phyloP scores from a whole-genome alignment of 2,888 invertebrate genomes.

The Drosophila pseudotakahashii region DNA sequence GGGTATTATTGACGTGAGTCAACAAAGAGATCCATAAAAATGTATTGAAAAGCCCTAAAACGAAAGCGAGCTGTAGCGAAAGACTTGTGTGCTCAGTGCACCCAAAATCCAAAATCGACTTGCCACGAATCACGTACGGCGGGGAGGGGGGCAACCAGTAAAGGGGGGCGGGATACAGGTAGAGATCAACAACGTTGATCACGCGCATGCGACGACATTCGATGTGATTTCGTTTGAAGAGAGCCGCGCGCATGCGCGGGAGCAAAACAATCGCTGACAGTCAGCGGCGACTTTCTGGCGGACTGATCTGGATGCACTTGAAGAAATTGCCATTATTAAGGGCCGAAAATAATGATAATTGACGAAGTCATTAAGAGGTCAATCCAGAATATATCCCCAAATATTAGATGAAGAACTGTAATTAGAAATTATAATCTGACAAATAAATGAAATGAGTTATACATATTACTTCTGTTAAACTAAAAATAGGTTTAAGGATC shows the following conservation, averaged over 20 bases:
- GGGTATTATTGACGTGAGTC: constrained; percentile 56
- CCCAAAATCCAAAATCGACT: constrained; percentile 55
- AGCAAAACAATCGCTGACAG: constrained; percentile 74
- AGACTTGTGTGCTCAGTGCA: constrained; percentile 49
- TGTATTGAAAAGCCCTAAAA: constrained; percentile 77
- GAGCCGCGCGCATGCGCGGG: constrained; percentile 79
- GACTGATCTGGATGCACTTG: constrained; percentile 9
- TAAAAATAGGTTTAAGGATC: no score
- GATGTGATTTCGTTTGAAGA: constrained; percentile 81
- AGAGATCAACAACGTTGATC: constrained; percentile 80
- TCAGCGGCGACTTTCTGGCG: constrained; percentile 48
- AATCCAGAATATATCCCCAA: no score
- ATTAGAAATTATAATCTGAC: no score
- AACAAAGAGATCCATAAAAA: constrained; percentile 62
- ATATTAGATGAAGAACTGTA: no score
- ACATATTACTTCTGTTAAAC: no score
- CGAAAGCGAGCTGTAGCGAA: constrained; percentile 58
- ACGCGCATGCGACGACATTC: constrained; percentile 80
- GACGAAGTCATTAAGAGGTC: no score
- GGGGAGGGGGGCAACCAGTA: constrained; percentile 3
- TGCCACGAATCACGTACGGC: constrained; percentile 17
- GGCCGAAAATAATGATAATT: no score
- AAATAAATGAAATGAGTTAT: no score
- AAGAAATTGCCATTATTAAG: not conserved
- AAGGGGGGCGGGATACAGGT: constrained; percentile 30